These are phyloP conservation scores for Antedon bifida DNA, from an alignment of 35 echinoderm and acorn worm genomes.

Conservation along the genomic window DNA sequence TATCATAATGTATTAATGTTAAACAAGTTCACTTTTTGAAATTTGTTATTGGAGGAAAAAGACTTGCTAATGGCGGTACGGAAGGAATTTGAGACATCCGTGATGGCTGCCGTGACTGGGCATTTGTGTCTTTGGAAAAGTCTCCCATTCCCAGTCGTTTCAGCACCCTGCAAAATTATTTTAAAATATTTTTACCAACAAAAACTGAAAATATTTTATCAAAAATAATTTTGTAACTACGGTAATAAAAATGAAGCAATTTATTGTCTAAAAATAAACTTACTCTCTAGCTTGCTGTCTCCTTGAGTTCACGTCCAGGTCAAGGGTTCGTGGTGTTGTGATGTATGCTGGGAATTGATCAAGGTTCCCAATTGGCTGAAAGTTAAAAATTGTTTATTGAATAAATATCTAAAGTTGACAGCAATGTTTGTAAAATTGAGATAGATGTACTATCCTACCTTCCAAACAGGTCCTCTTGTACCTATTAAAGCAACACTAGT, in stretches of 20 bases:
- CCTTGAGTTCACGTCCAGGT: conserved; percentile 60
- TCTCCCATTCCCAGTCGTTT: conserved; percentile 57
- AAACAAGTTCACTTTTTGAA: not conserved
- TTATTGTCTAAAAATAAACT: too few relatives aligned
- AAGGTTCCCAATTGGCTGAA: not conserved
- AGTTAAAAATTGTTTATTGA: not conserved
- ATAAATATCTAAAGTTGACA: too few relatives aligned
- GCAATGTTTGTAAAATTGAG: too few relatives aligned
- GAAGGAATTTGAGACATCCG: conserved; percentile 17
- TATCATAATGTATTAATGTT: too few relatives aligned
- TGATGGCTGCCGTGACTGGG: not conserved
- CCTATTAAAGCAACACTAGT: conserved; percentile 60
- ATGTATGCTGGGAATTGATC: conserved; percentile 30
- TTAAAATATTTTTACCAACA: not conserved
- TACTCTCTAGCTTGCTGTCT: conserved; percentile 77
- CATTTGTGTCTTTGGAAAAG: not conserved
- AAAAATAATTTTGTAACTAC: too few relatives aligned
- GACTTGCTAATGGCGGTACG: conserved; percentile 48
- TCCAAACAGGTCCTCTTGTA: conserved; percentile 84
- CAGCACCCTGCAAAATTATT: conserved; percentile 23
- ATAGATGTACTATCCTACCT: conserved; percentile 20
- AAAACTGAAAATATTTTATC: too few relatives aligned
- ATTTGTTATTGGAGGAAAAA: conserved; percentile 65
- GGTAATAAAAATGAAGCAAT: too few relatives aligned
- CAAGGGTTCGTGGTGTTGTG: conserved; percentile 70